Percentiles rank a stretch among this genome's conserved stretches.
Conservation (phyloP, 2,888 invertebrate species). For the Lagria hirta region DNA sequence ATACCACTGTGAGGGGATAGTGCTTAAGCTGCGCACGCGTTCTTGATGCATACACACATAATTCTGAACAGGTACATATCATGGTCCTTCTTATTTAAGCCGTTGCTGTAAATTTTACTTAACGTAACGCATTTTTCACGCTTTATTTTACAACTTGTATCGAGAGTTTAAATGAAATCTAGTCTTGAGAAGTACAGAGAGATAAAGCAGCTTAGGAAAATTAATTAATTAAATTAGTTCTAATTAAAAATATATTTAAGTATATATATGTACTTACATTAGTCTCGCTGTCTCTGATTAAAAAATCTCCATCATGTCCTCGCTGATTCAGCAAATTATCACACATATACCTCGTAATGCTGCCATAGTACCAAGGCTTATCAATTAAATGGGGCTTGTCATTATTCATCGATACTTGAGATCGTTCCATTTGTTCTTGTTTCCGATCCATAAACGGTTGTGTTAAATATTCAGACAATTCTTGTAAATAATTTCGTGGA, state of each 20-base stretch:
- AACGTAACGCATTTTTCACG: too few species aligned
- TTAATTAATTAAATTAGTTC: background rate
- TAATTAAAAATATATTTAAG: too few species aligned
- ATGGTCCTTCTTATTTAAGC: too few species aligned
- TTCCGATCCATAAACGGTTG: constrained; percentile 71
- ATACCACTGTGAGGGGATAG: too few species aligned
- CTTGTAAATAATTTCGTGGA: constrained; percentile 92
- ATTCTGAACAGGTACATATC: too few species aligned
- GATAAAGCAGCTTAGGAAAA: too few species aligned
- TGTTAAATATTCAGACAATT: constrained; percentile 84
- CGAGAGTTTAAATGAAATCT: too few species aligned
- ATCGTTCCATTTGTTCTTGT: constrained; percentile 52
- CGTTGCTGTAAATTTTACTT: too few species aligned
- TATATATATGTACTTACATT: constrained; percentile 74
- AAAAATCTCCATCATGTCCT: constrained; percentile 97
- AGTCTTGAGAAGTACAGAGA: too few species aligned
- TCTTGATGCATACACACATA: too few species aligned
- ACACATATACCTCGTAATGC: constrained; percentile 93
- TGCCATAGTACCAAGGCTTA: constrained; percentile 97
- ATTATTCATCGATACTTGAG: constrained; percentile 43
- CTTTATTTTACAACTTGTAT: too few species aligned
- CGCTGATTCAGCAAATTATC: constrained; percentile 93
- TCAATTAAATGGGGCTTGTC: constrained; percentile 73
- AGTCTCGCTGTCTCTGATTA: constrained; percentile 98
- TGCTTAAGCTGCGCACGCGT: too few species aligned